These are phyloP conservation scores for Apis cerana DNA, from an alignment of 1,140 invertebrate species.

Conservation along the genomic window DNA sequence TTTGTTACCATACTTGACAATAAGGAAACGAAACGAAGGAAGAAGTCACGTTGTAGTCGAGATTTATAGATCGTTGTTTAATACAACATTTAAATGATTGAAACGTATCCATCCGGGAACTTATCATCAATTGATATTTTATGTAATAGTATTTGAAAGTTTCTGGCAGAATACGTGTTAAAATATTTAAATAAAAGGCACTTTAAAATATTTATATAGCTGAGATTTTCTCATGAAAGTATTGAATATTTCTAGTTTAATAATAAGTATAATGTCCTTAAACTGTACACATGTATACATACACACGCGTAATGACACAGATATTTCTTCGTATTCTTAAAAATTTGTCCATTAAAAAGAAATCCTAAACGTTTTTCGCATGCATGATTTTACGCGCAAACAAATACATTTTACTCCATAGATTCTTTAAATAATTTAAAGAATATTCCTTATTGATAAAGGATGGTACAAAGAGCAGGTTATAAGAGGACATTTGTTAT, in stretches of 20 bases:
- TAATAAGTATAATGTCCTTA: constrained; percentile 9
- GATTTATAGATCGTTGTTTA: constrained; percentile 31
- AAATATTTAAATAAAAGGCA: constrained; percentile 28
- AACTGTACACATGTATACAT: not conserved
- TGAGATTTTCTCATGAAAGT: constrained; percentile 18
- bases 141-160: not conserved
- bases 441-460: constrained; percentile 66
- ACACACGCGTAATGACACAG: not conserved
- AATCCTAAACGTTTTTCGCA: not conserved
- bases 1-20: constrained; percentile 59
- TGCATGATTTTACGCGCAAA: not conserved
- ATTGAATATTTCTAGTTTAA: constrained; percentile 36
- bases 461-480: constrained; percentile 59
- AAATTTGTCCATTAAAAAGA: not conserved
- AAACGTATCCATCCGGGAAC: constrained; percentile 1
- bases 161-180: not conserved
- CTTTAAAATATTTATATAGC: constrained; percentile 22
- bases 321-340: not conserved
- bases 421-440: constrained; percentile 14
- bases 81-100: not conserved
- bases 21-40: constrained; percentile 58
- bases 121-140: not conserved
- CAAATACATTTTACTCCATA: constrained; percentile 1
- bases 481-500: constrained; percentile 54
- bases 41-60: constrained; percentile 15